Evolutionary conservation across 2,888 invertebrate species (phyloP).

Genomic region (Pegoplata infirma): DNA sequence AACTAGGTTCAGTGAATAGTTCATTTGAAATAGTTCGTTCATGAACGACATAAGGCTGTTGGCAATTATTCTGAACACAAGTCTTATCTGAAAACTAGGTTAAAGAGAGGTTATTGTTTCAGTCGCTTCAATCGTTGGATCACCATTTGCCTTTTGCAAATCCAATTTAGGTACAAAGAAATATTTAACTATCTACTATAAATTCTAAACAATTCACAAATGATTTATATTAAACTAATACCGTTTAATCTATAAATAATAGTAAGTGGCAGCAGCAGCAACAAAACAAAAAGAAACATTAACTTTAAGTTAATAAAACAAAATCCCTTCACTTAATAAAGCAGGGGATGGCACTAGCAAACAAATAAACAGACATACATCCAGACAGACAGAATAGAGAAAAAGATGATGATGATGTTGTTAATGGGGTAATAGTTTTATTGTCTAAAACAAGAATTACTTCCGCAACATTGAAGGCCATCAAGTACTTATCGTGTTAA

Average conservation of each 20-base stretch:
- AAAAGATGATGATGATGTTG: constrained; percentile 15
- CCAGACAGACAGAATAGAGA: neutral
- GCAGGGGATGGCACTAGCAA: no score
- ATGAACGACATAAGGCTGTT: no score
- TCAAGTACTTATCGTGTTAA: constrained; percentile 77
- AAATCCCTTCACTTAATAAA: constrained; percentile 17
- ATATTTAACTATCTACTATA: neutral
- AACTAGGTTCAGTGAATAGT: no score
- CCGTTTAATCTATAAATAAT: constrained; percentile 28
- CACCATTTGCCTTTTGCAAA: no score
- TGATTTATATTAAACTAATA: constrained; percentile 36
- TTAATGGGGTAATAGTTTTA: constrained; percentile 62
- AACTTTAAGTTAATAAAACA: constrained; percentile 45
- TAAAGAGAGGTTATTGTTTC: no score
- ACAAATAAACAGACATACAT: no score
- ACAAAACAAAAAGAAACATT: constrained; percentile 26
- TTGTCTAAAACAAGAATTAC: constrained; percentile 68
- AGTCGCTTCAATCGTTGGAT: no score
- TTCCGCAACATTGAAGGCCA: constrained; percentile 75
- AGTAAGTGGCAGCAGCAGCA: constrained; percentile 1
- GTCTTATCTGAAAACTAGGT: no score
- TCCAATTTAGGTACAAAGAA: no score
- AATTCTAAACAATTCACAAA: neutral
- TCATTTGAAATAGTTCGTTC: no score
- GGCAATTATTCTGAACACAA: no score